Evolutionary conservation across 2,797 vertebrate genomes (phyloP).

Genomic region (Adelosebastes latens): DNA sequence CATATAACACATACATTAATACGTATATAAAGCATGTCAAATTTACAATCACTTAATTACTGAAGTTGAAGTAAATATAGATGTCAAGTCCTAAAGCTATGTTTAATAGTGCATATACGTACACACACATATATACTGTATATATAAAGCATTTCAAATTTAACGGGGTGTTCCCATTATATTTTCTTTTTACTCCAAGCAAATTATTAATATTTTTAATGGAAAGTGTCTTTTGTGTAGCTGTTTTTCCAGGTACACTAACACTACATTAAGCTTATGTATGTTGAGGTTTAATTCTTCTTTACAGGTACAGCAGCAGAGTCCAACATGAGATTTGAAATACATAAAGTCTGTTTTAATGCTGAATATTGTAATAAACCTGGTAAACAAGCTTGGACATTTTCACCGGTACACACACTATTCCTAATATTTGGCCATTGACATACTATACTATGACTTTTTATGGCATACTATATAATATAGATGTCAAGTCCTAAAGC

Average conservation of each 20-base stretch:
- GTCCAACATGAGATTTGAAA: slow-evolving; percentile 36
- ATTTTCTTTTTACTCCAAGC: slow-evolving; percentile 74
- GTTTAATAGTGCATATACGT: background rate
- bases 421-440: background rate
- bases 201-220: slow-evolving; percentile 76
- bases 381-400: slow-evolving; percentile 32
- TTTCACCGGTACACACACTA: background rate
- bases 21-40: background rate
- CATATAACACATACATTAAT: no score
- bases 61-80: background rate
- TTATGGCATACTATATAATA: no score
- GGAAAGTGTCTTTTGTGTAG: slow-evolving; percentile 52
- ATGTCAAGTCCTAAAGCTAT: background rate
- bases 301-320: slow-evolving; percentile 46
- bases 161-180: slow-evolving; percentile 80
- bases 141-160: slow-evolving; percentile 52
- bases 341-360: slow-evolving; percentile 44
- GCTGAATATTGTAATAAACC: slow-evolving; percentile 73
- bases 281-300: slow-evolving; percentile 56
- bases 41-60: background rate
- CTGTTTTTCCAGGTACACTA: slow-evolving; percentile 56
- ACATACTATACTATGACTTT: no score
- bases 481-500: no score
- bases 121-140: no score
- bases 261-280: slow-evolving; percentile 65